Evolutionary conservation across 2,888 invertebrate genomes (phyloP), one percentile per base, ranked within the genome.

Genomic region (Hydriomena furcata): DNA sequence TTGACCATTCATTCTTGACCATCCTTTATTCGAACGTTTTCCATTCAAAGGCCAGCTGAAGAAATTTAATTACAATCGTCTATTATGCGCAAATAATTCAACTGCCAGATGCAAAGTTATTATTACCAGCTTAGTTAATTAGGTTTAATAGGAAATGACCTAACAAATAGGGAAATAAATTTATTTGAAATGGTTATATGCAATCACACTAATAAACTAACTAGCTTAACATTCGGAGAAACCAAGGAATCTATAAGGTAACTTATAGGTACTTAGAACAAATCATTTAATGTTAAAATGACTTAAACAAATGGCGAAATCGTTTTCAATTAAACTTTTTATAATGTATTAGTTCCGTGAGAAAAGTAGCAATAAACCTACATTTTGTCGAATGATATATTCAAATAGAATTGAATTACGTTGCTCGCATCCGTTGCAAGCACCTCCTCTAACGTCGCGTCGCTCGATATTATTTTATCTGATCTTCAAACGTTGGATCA

Each of bases 361-460:
- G 90, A 90, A 89, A 89, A 86, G 81, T 76, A 81, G 87, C 81
- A 87, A 89, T 89, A 90, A 90, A 90, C 90, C 90, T 88, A 90
- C 87, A 86, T 90, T 87, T 75, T 71, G 75, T 65, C 71, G 80
- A 82, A 85, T 87, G 84, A 88, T 87, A 85, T 86, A 90, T 88
- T 87, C 84, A 85, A 84, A 87, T 87, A 83, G 82, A 84, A 84
- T 86, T 77, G 76, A 84, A 79, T 86, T 83, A 82, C 85, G 81
- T 84, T 73, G 75, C 70, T 78, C 75, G 76, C 82, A 86, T 88
- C 88, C 89, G 88, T 75, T 82, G 83, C 79, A 81, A 77, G 82
- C 82, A 77, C 79, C 82, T 83, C 76, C 76, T 73, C 75, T 74
- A 76, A 76, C 73, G 77, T 75, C 72, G 75, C 73, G 77, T 75